These are phyloP conservation scores for Spodoptera exigua DNA, from an alignment of 2,888 invertebrate species.

Conservation along the genomic window DNA sequence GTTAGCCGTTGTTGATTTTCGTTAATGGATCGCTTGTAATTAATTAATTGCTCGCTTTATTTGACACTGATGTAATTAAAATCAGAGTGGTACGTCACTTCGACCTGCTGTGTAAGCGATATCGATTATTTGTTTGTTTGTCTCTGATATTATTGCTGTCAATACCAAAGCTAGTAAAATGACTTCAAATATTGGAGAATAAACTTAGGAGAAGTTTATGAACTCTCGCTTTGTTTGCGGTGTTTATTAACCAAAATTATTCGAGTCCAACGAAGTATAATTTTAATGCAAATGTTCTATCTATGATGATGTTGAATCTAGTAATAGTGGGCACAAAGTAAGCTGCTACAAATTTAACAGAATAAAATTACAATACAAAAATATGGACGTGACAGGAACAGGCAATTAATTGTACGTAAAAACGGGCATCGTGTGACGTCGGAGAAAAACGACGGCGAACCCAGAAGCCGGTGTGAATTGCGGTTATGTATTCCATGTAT, in stretches of 20 bases:
- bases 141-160: too few species aligned
- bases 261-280: too few species aligned
- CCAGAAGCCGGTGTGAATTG: conserved; percentile 20
- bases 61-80: background rate
- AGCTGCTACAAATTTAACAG: conserved; percentile 13
- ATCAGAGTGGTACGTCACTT: background rate
- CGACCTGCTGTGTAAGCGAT: too few species aligned
- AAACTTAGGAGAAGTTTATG: too few species aligned
- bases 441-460: conserved; percentile 27
- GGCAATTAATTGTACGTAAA: conserved; percentile 47
- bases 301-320: background rate
- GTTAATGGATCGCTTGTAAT: conserved; percentile 5
- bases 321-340: conserved; percentile 3
- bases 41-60: background rate
- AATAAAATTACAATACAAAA: conserved; percentile 30
- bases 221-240: too few species aligned
- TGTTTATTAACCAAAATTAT: too few species aligned
- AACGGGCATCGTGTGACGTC: conserved; percentile 34
- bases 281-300: too few species aligned
- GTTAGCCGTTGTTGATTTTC: too few species aligned
- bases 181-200: too few species aligned
- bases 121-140: too few species aligned
- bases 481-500: conserved; percentile 22
- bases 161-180: too few species aligned
- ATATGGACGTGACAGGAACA: conserved; percentile 26